Percentiles rank a stretch among this genome's conserved stretches.
Evolutionary conservation across 2,113 vertebrate species (phyloP).

Genomic region (Corydoras sp.): DNA sequence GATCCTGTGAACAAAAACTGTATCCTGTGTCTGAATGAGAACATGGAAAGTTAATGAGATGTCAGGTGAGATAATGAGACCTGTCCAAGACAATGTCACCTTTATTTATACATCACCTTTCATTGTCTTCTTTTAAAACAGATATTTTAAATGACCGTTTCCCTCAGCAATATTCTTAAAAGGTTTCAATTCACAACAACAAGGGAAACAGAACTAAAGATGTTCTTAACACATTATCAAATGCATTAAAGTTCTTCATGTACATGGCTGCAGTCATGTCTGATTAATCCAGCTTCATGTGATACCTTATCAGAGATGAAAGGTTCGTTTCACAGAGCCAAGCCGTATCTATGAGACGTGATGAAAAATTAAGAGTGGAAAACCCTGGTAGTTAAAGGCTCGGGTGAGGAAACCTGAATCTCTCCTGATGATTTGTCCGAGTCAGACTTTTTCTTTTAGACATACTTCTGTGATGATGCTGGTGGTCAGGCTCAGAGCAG

Average conservation of each 20-base stretch:
- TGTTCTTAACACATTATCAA: slow-evolving; percentile 23
- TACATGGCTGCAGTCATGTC: slow-evolving; percentile 14
- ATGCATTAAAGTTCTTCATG: slow-evolving; percentile 1
- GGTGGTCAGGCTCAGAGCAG: not conserved
- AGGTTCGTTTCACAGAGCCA: slow-evolving; percentile 28
- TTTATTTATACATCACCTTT: no score
- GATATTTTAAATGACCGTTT: not conserved
- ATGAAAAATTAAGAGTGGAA: slow-evolving; percentile 64
- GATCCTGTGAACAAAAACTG: not conserved
- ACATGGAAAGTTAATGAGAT: slow-evolving; percentile 17
- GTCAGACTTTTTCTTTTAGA: slow-evolving; percentile 14
- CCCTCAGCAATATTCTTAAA: not conserved
- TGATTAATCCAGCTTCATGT: slow-evolving; percentile 21
- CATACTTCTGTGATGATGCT: slow-evolving; percentile 16
- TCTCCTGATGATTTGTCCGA: slow-evolving; percentile 17
- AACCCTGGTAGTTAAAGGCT: slow-evolving; percentile 41
- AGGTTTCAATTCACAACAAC: not conserved
- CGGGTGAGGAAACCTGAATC: slow-evolving; percentile 50
- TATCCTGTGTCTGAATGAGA: slow-evolving; percentile 20
- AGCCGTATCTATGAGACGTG: slow-evolving; percentile 32
- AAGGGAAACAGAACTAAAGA: slow-evolving; percentile 20
- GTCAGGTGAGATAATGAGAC: slow-evolving; percentile 24
- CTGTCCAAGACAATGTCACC: slow-evolving; percentile 12
- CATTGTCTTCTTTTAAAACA: no score
- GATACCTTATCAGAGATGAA: slow-evolving; percentile 40